Base-by-base conservation (phyloP, 2,888 invertebrate species). In the Tetramorium bicarinatum region DNA sequence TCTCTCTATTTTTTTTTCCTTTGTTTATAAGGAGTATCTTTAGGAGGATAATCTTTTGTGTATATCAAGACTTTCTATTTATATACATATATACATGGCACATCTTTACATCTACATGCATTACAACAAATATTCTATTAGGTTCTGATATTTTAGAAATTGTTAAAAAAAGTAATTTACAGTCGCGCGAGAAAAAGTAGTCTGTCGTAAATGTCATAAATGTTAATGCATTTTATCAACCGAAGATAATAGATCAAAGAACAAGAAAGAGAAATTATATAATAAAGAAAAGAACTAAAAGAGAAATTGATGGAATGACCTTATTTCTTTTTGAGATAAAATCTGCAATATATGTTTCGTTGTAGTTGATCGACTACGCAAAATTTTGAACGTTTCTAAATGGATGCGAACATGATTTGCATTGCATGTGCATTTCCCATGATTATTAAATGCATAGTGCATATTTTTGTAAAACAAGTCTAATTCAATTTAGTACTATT, bases 81-180 rank as follows among this genome's bases (percentile, higher is more conserved):
- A 61, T 47, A 25, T 29, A 69, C 8, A 8, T 25, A n/a, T 44
- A 29, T 67, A 69, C 4, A 8, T 25, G 15, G 15, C n/a, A 44
- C 34, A 54, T 54, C n/a, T 52, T 49, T 11, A 13, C 18, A 52
- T 69, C 3, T 49, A 52, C 7, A 29, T 52, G 18, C 8, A 38
- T 71, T 18, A 11, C 4, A 18, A 15, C 54, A 56, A 72, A 15
- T 34, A 41, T 72, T 54, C 21, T 38, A 9, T 69, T 67, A 44
- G 18, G 4, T 25, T 41, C 18, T 71, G 21, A 3, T 38, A 54
- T 15, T 38, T 41, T 11, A 7, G 2, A 74, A 74, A 29, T 18
- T 74, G 2, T 41, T 54, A 25, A 54, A 72, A 41, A 54, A 56
- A 72, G 11, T 56, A 72, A 41, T 52, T 2, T 69, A 52, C 15